Base-by-base conservation (phyloP, 64 coral and sea anemone genomes). In the Trachythela sp. region DNA sequence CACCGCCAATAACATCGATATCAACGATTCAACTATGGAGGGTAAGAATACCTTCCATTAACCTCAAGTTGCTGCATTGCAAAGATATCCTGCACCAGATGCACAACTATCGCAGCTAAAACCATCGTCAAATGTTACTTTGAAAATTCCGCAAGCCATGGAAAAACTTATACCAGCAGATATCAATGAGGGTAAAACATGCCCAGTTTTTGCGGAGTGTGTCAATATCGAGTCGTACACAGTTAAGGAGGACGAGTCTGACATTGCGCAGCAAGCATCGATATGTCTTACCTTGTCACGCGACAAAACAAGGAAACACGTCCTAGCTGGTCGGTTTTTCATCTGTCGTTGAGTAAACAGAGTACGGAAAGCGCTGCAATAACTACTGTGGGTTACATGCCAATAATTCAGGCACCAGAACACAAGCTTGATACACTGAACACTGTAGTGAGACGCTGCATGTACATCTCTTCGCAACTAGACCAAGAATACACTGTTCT, bases 301-400 rank as follows among this genome's bases (percentile, higher is more conserved):
- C n/a, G n/a, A n/a, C n/a, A n/a, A n/a, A n/a, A n/a, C n/a, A n/a
- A n/a, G n/a, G n/a, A n/a, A n/a, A n/a, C n/a, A n/a, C n/a, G n/a
- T n/a, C n/a, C n/a, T n/a, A n/a, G n/a, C n/a, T 87, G 88, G 85
- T 43, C 67, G 35, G 11, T 10, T 13, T 90, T 94, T 32, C 77
- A 94, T 84, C 42, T n/a, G n/a, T n/a, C n/a, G n/a, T n/a, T n/a
- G n/a, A n/a, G 87, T 40, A 48, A 48, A 20, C 70, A 87, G 41
- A 30, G 35, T 29, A 76, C 75, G 11, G 54, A 17, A 48, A 36
- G 87, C 41, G 60, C 27, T 59, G 89, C 90, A 85, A 85, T 91
- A 33, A 94, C 85, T 24, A 88, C 80, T 48, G 88, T 94, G 9
- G 92, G 89, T 7, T 91, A 94, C 32, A 90, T 94, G 88, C 92